Evolutionary conservation across 2,797 vertebrate species (phyloP).

Genomic region (Enteromius anoplus): DNA sequence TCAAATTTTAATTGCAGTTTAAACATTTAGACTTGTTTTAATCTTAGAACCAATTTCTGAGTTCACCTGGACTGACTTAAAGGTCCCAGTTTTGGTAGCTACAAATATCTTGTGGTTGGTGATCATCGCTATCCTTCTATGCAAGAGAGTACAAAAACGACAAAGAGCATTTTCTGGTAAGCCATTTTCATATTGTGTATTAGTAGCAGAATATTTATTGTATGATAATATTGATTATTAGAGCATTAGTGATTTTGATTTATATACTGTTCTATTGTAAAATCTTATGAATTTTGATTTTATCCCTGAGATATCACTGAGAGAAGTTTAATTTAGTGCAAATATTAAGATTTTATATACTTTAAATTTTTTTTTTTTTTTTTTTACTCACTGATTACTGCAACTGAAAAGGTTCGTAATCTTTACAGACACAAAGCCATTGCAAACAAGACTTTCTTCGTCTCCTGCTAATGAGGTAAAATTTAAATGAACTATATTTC

Average conservation of each 20-base stretch:
- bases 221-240: background rate
- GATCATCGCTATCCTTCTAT: constrained; percentile 32
- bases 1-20: background rate
- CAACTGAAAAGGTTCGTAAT: background rate
- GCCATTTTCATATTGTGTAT: background rate
- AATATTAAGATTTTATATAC: background rate
- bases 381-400: background rate
- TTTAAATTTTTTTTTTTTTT: background rate
- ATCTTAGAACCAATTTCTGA: constrained; percentile 30
- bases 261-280: background rate
- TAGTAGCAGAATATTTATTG: background rate
- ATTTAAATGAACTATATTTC: background rate
- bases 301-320: background rate
- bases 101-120: constrained; percentile 30
- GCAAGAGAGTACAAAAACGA: background rate
- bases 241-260: background rate
- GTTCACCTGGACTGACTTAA: background rate
- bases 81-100: background rate
- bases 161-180: constrained; percentile 12
- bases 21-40: background rate
- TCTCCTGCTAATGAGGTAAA: constrained; percentile 1
- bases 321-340: background rate
- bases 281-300: background rate
- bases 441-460: background rate
- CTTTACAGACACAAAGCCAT: background rate